Conservation (phyloP, 1,140 invertebrate genomes). For the Diuraphis noxia region DNA sequence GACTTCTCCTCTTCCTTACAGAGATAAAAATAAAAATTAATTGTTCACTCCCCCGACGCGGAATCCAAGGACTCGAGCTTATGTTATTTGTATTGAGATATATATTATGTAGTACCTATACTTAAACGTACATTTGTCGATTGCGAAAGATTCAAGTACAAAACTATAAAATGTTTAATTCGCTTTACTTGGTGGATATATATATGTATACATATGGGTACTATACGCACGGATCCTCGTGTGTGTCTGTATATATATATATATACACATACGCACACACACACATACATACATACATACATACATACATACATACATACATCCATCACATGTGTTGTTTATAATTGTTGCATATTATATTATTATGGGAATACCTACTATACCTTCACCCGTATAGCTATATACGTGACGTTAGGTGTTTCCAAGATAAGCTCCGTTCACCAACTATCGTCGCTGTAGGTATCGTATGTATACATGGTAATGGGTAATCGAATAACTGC, state of each 20-base stretch:
- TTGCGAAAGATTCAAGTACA: neutral
- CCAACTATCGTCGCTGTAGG: neutral
- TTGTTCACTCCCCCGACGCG: neutral
- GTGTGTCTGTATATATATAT: neutral
- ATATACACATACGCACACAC: neutral
- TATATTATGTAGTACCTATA: neutral
- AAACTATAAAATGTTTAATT: constrained; percentile 37
- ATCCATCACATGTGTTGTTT: neutral
- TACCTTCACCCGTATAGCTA: no score
- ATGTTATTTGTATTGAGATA: neutral
- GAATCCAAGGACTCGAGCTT: neutral
- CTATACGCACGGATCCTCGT: neutral
- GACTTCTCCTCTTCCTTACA: neutral
- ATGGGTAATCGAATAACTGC: neutral
- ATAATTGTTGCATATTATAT: constrained; percentile 1
- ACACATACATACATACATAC: no score
- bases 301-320: no score
- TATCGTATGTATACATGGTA: neutral
- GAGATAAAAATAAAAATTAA: neutral
- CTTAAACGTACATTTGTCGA: neutral
- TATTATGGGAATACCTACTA: neutral
- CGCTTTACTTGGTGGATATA: neutral
- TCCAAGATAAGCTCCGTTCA: neutral
- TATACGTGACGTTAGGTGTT: neutral
- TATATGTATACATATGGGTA: neutral